A percentile compares a stretch with the other conserved stretches of the same genome.
Evolutionary conservation across 1,140 invertebrate genomes (phyloP).

Genomic region (Neodiprion virginianus): DNA sequence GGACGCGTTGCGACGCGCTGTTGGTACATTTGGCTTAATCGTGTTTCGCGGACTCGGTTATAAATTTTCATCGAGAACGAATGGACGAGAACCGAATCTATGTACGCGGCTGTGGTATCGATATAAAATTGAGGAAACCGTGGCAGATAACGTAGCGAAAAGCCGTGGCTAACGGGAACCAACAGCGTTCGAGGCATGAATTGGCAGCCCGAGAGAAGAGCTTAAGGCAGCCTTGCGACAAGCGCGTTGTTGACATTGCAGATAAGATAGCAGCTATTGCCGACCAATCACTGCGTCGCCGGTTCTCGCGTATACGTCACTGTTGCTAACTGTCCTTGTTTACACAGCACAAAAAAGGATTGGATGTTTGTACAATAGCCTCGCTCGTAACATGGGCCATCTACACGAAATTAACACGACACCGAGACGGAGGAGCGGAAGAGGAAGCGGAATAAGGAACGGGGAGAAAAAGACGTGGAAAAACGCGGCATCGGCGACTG

Average conservation of each 20-base stretch:
- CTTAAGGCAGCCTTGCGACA: constrained; percentile 17
- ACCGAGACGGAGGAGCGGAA: too few species aligned
- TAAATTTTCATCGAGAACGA: too few species aligned
- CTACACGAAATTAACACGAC: not conserved
- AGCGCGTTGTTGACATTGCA: constrained; percentile 39
- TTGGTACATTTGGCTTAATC: too few species aligned
- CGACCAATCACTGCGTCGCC: constrained; percentile 33
- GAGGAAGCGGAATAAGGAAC: too few species aligned
- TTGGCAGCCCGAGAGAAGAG: not conserved
- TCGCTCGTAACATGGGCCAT: not conserved
- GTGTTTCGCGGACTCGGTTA: too few species aligned
- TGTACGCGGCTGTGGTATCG: too few species aligned
- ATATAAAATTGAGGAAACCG: too few species aligned
- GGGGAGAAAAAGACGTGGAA: too few species aligned
- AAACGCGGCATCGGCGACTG: too few species aligned
- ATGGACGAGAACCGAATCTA: too few species aligned
- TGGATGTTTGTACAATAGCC: not conserved
- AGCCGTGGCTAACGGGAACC: not conserved
- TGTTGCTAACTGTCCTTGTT: constrained; percentile 36
- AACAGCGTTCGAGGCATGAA: too few species aligned
- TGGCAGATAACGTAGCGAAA: not conserved
- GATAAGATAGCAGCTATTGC: constrained; percentile 42
- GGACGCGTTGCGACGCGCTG: too few species aligned
- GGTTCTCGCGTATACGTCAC: constrained; percentile 31
- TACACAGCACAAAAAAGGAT: constrained; percentile 16